Base-by-base conservation (phyloP, 1,140 invertebrate species). In the Diachasma alloeum region DNA sequence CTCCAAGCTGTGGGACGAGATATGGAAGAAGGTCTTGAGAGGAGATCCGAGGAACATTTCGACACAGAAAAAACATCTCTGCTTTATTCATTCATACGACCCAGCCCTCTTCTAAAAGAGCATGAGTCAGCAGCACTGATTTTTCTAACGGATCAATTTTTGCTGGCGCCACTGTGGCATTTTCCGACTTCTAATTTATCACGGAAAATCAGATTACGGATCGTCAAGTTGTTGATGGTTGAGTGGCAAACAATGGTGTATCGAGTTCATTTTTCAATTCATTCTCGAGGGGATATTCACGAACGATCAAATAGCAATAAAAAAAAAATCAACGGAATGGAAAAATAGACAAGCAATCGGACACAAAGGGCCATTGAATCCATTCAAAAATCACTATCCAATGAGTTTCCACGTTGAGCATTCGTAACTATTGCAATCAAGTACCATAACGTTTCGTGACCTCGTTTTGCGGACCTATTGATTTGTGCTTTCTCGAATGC, bases 391-490 rank as follows among this genome's bases (percentile, higher is more conserved):
- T n/a, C 19, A 69, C 9, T 69, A 15, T 11, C 17, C 48, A 69
- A 69, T 71, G 19, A 46, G 19, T 26, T 44, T 2, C 19, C 42
- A 10, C 22, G 17, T 44, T 37, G 19, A 70, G 8, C 42, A 46
- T 66, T 66, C 42, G 37, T 74, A 66, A 37, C 56, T 31, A 74
- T 37, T 37, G 22, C 72, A 66, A 59, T 48, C 56, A 63, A 73
- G 22, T 73, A n/a, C 24, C 53, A 70, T 70, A 70, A 6, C 56
- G 26, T 66, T 74, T 67, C 36, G 56, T 74, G 72, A 26, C 72
- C 72, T 44, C 56, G 24, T 74, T 74, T 72, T 24, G n/a, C 36
- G 22, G 37, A 42, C 15, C 19, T 74, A 74, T 74, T 44, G 72
- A 66, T 74, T 74, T 26, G 36, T 66, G 15, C 22, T 42, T 66